Evolutionary conservation across 2,888 invertebrate species (phyloP).

Genomic region (Abrostola triplasia): DNA sequence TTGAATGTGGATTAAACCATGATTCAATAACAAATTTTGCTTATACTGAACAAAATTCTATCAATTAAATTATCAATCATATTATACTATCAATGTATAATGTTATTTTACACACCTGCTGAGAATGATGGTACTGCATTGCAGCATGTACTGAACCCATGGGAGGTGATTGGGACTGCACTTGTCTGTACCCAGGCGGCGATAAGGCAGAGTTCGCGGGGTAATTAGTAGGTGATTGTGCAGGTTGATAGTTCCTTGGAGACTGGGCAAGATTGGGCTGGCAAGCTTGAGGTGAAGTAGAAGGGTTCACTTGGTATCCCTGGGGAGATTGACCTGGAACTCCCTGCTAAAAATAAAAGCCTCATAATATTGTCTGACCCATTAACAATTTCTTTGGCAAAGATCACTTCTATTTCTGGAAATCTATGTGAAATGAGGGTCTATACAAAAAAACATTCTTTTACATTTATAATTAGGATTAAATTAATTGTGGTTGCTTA

Average conservation of each 20-base stretch:
- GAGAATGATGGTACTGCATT: conserved; percentile 84
- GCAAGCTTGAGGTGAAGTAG: conserved; percentile 85
- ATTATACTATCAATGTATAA: too few species aligned
- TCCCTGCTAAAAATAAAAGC: conserved; percentile 63
- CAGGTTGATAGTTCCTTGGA: conserved; percentile 85
- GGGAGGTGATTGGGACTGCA: conserved; percentile 84
- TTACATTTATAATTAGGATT: too few species aligned
- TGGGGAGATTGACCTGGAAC: conserved; percentile 84
- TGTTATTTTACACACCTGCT: conserved; percentile 72
- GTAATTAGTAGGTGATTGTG: conserved; percentile 87
- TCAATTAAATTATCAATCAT: too few species aligned
- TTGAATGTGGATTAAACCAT: too few species aligned
- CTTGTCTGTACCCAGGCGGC: conserved; percentile 86
- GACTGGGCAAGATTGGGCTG: conserved; percentile 79
- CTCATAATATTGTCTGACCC: neutral
- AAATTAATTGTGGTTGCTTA: conserved; percentile 47
- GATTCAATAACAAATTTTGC: too few species aligned
- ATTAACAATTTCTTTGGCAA: too few species aligned
- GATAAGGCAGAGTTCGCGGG: conserved; percentile 85
- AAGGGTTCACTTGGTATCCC: conserved; percentile 87
- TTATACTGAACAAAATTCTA: too few species aligned
- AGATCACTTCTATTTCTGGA: too few species aligned
- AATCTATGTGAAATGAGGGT: too few species aligned
- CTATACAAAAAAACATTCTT: too few species aligned
- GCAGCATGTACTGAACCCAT: conserved; percentile 83